These are phyloP conservation scores for Nothocercus nigrocapillus DNA, from an alignment of 2,113 vertebrate genomes.

Conservation along the genomic window DNA sequence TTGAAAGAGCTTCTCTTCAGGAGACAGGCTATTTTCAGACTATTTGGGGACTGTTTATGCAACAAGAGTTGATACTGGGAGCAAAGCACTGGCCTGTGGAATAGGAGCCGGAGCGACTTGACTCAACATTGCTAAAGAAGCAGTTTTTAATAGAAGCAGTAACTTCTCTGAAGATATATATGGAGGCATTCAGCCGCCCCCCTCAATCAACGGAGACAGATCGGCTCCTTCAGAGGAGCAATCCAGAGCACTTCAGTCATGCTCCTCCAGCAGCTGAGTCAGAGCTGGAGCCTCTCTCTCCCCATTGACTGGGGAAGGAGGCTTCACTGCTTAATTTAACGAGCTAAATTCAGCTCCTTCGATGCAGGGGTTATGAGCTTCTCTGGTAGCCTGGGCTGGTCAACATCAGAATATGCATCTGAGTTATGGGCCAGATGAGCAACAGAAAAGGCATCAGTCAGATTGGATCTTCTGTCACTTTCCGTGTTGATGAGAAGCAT, in stretches of 20 bases:
- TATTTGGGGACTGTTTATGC: not conserved
- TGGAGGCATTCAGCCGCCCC: fast-evolving
- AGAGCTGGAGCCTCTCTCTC: not conserved
- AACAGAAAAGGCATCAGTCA: not conserved
- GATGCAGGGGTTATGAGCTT: not conserved
- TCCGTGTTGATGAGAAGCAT: not conserved
- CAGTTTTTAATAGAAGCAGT: not conserved
- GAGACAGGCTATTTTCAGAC: not conserved
- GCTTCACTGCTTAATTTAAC: not conserved
- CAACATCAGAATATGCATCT: not conserved
- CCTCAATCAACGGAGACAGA: not conserved
- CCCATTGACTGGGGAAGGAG: not conserved
- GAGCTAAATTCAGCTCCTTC: not conserved
- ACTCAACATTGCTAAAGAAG: not conserved
- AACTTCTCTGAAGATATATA: not conserved
- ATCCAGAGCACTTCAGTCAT: not conserved
- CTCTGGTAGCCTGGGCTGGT: not conserved
- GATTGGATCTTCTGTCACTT: not conserved
- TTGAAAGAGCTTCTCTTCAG: not conserved
- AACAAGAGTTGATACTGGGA: not conserved
- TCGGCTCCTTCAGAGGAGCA: not conserved
- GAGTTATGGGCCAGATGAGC: not conserved
- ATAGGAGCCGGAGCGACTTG: not conserved
- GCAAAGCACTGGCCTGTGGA: not conserved
- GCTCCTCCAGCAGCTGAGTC: not conserved